Conservation (phyloP, 2,113 vertebrate genomes). For the Psilopogon haemacephalus region DNA sequence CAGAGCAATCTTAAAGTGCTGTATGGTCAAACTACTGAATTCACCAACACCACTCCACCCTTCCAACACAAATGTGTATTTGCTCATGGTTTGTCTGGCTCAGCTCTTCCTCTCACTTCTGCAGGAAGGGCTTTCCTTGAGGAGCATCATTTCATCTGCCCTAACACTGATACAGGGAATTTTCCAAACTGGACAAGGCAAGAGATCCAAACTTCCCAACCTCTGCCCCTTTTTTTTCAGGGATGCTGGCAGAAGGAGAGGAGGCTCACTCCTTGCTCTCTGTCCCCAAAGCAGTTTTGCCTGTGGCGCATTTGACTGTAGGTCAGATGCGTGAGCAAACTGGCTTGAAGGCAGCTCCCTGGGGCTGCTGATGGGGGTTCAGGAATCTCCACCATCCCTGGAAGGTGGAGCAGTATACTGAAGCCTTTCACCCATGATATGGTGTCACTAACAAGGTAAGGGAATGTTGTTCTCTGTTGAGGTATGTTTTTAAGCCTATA, state of each 20-base stretch:
- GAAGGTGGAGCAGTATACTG: neutral
- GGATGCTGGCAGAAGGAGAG: neutral
- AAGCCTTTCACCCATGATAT: neutral
- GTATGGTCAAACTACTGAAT: neutral
- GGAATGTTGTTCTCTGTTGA: neutral
- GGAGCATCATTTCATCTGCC: neutral
- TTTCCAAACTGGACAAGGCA: neutral
- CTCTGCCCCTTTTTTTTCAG: neutral
- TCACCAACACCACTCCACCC: neutral
- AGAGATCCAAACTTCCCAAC: neutral
- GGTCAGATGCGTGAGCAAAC: fast-evolving
- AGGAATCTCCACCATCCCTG: neutral
- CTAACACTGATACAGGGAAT: neutral
- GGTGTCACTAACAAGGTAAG: neutral
- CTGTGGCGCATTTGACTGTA: neutral
- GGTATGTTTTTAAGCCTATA: neutral
- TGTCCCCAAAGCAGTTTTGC: neutral
- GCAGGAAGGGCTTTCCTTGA: neutral
- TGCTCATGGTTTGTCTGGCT: neutral
- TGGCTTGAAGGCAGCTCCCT: neutral
- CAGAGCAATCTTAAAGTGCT: neutral
- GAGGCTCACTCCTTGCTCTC: neutral
- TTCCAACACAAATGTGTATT: neutral
- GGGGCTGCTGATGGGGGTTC: neutral
- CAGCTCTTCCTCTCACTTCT: neutral